A percentile compares a stretch with the other conserved stretches of the same genome.
Evolutionary conservation across 2,797 vertebrate species (phyloP).

Genomic region (Onychomys leucogaster): DNA sequence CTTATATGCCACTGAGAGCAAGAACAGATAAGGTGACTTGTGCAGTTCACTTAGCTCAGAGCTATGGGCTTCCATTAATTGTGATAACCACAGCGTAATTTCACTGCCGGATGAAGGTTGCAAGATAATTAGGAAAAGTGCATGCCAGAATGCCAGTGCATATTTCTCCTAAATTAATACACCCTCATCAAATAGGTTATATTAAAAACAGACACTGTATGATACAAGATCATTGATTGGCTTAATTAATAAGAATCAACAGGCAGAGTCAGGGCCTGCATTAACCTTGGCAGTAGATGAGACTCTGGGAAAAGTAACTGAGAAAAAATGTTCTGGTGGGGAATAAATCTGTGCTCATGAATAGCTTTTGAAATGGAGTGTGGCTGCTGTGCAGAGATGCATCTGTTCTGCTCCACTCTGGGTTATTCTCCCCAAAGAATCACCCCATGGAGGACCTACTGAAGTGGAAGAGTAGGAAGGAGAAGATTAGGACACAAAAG

Average conservation of each 20-base stretch:
- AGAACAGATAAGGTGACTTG: constrained; percentile 71
- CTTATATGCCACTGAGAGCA: constrained; percentile 60
- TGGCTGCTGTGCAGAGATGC: neutral
- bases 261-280: constrained; percentile 69
- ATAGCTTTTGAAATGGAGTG: constrained; percentile 29
- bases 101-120: constrained; percentile 66
- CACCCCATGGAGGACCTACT: neutral
- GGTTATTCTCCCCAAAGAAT: neutral
- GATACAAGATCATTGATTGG: constrained; percentile 77
- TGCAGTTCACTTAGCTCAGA: constrained; percentile 73
- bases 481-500: neutral
- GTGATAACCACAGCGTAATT: constrained; percentile 76
- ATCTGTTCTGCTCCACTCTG: neutral
- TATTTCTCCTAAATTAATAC: constrained; percentile 80
- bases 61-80: constrained; percentile 71
- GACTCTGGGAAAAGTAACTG: constrained; percentile 44
- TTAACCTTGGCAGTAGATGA: constrained; percentile 74
- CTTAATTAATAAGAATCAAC: constrained; percentile 82
- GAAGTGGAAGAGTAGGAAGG: neutral
- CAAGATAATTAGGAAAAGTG: constrained; percentile 78
- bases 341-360: constrained; percentile 47
- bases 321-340: constrained; percentile 39
- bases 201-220: constrained; percentile 78
- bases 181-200: constrained; percentile 74
- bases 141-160: constrained; percentile 62